Conservation (phyloP, 2,888 invertebrate genomes). For the Pheosia tremula region DNA sequence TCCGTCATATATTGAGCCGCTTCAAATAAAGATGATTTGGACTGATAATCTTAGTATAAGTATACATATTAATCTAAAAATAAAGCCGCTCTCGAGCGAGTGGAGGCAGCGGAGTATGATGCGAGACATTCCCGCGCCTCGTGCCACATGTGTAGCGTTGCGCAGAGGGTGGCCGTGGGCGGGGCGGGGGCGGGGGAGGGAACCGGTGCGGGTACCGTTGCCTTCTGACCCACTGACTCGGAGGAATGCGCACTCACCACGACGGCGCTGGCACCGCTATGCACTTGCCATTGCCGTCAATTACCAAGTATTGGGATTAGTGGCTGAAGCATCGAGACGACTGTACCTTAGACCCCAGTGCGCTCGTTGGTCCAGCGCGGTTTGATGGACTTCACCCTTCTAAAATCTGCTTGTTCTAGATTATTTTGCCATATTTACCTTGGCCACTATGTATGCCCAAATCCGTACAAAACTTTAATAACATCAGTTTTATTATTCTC, state of each 20-base stretch:
- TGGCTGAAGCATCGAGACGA: no score
- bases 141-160: slow-evolving; percentile 11
- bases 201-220: slow-evolving; percentile 69
- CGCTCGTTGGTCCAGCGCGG: no score
- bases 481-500: no score
- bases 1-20: no score
- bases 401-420: no score
- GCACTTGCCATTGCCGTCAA: neutral
- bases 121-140: slow-evolving; percentile 6
- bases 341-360: no score
- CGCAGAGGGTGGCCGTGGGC: slow-evolving; percentile 12
- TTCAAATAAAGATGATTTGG: no score
- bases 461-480: no score
- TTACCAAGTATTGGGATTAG: neutral
- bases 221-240: slow-evolving; percentile 54
- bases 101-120: neutral
- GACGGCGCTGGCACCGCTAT: neutral
- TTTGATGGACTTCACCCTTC: no score
- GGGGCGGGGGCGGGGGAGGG: slow-evolving; percentile 14
- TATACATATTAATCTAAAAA: neutral
- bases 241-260: slow-evolving; percentile 41
- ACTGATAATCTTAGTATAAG: neutral
- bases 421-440: no score
- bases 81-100: neutral
- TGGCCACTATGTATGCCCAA: no score